phyloP scores from a whole-genome alignment of 1,140 invertebrate species.

The Helicorthomorpha holstii region DNA sequence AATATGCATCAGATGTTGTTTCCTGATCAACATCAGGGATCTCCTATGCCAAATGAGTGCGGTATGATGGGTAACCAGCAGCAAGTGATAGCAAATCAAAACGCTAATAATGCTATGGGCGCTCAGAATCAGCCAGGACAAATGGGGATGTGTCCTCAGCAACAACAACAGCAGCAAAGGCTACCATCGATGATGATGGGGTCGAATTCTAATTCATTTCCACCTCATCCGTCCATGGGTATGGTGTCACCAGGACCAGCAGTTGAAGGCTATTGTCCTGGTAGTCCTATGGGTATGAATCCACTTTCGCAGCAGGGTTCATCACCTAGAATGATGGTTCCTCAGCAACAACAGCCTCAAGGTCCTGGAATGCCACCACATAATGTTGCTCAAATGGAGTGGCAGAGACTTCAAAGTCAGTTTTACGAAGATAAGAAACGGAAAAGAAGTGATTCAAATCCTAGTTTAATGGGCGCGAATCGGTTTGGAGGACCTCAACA shows the following conservation, averaged over 20 bases:
- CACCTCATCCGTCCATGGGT: neutral
- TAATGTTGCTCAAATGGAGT: slow-evolving; percentile 28
- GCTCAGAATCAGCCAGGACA: slow-evolving; percentile 7
- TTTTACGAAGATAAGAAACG: slow-evolving; percentile 22
- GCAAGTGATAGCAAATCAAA: too few relatives aligned
- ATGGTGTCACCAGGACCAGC: neutral
- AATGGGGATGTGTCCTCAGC: neutral
- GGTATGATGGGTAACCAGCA: neutral
- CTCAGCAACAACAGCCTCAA: slow-evolving; percentile 13
- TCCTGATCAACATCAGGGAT: slow-evolving; percentile 45
- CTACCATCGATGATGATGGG: slow-evolving; percentile 15
- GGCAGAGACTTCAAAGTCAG: slow-evolving; percentile 62
- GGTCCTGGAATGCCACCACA: slow-evolving; percentile 19
- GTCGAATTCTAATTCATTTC: neutral
- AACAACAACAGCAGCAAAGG: neutral
- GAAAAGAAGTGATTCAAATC: slow-evolving; percentile 16
- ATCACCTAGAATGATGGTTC: slow-evolving; percentile 18
- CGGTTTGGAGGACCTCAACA: slow-evolving; percentile 10
- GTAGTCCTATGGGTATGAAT: slow-evolving; percentile 13
- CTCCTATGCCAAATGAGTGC: slow-evolving; percentile 12
- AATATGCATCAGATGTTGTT: slow-evolving; percentile 87
- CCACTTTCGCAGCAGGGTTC: slow-evolving; percentile 11
- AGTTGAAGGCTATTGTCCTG: neutral
- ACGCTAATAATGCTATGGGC: slow-evolving; percentile 10
- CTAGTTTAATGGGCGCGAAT: neutral